A percentile compares a stretch with the other conserved stretches of the same genome.
phyloP scores from a whole-genome alignment of 2,113 vertebrate species.

The Neotoma lepida region DNA sequence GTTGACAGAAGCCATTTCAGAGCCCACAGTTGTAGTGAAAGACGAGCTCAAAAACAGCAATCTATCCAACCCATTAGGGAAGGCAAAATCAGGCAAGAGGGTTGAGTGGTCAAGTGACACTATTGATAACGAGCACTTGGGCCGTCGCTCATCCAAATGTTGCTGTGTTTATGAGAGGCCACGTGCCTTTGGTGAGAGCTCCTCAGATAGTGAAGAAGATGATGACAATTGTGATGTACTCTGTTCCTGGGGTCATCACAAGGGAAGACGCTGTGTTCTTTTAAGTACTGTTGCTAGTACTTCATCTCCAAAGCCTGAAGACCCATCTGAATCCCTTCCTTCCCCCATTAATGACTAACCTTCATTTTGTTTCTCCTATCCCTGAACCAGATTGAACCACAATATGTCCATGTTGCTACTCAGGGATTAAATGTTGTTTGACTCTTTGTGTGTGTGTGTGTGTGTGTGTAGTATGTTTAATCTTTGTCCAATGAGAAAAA shows the following conservation, averaged over 20 bases:
- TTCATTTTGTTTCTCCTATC: neutral
- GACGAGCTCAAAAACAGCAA: neutral
- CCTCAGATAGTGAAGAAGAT: constrained; percentile 90
- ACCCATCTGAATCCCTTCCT: constrained; percentile 73
- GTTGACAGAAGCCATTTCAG: neutral
- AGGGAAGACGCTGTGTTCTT: neutral
- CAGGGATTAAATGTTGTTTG: constrained; percentile 7
- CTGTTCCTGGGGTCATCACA: constrained; percentile 89
- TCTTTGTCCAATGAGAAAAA: neutral
- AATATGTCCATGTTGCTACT: neutral
- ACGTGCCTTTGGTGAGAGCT: constrained; percentile 89
- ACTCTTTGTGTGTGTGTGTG: neutral
- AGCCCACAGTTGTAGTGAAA: neutral
- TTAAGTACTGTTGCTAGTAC: neutral
- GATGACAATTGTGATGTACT: constrained; percentile 87
- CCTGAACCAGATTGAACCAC: neutral
- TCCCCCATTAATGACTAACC: constrained; percentile 66
- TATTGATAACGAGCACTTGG: neutral
- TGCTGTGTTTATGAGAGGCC: constrained; percentile 93
- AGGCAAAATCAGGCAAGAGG: neutral
- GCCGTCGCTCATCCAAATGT: constrained; percentile 64
- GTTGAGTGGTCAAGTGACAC: constrained; percentile 15
- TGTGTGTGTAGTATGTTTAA: neutral
- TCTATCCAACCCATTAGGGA: neutral
- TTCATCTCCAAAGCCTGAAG: constrained; percentile 77